phyloP scores from a whole-genome alignment of 1,140 invertebrate genomes.

The Druon quercuslanigerum region DNA sequence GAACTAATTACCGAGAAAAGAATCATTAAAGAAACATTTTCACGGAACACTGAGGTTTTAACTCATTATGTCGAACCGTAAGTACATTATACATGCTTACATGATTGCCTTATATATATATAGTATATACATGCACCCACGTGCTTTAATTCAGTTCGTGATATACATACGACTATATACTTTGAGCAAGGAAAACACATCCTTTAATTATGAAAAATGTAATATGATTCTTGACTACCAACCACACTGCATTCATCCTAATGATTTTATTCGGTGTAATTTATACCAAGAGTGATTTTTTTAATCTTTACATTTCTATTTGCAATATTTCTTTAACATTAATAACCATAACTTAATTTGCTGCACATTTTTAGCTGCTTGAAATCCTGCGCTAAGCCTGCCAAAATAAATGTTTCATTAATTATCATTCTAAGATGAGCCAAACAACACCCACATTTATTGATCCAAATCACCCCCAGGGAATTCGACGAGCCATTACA shows the following conservation, averaged over 20 bases:
- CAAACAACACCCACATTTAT: too few relatives aligned
- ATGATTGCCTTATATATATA: conserved; percentile 20
- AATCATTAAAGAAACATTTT: conserved; percentile 17
- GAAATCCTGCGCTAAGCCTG: too few relatives aligned
- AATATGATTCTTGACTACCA: conserved; percentile 8
- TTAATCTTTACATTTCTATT: too few relatives aligned
- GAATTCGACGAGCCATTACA: too few relatives aligned
- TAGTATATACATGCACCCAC: not conserved
- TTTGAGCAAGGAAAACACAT: conserved; percentile 4
- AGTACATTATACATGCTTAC: conserved; percentile 27
- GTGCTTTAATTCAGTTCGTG: conserved; percentile 26
- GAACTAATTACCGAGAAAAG: not conserved
- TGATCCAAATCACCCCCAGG: too few relatives aligned
- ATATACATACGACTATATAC: not conserved
- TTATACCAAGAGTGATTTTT: not conserved
- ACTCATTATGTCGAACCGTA: conserved; percentile 15
- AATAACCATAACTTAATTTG: too few relatives aligned
- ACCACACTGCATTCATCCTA: not conserved
- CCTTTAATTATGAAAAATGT: conserved; percentile 7
- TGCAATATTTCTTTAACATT: too few relatives aligned
- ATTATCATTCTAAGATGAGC: too few relatives aligned
- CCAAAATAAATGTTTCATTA: too few relatives aligned
- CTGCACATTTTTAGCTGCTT: too few relatives aligned
- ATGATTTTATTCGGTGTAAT: not conserved
- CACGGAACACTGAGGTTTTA: not conserved